Evolutionary conservation across 2,888 invertebrate genomes (phyloP).

Genomic region (Eretmocerus hayati): DNA sequence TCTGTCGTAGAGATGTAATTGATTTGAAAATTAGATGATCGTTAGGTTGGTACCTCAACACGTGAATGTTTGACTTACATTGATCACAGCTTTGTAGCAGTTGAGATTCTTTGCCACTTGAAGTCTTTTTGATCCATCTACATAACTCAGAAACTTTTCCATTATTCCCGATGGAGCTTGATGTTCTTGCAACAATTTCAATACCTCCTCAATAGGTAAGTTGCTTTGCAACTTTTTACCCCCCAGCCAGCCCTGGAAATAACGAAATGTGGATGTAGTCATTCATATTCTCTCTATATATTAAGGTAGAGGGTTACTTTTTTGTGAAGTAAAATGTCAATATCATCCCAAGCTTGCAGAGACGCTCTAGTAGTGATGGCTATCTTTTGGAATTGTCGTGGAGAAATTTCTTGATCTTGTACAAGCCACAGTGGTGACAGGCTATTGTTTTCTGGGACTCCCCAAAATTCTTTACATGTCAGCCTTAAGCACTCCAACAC

Average conservation of each 20-base stretch:
- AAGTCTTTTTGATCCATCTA: constrained; percentile 53
- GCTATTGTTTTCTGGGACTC: constrained; percentile 50
- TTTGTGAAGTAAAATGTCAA: constrained; percentile 56
- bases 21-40: neutral
- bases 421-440: constrained; percentile 53
- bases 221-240: constrained; percentile 46
- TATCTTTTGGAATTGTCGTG: constrained; percentile 65
- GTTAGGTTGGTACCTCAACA: neutral
- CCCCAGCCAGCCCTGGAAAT: constrained; percentile 47
- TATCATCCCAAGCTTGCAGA: constrained; percentile 56
- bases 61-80: constrained; percentile 41
- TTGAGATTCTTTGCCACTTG: constrained; percentile 58
- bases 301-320: constrained; percentile 46
- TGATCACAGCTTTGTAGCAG: constrained; percentile 61
- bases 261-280: constrained; percentile 1
- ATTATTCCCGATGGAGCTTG: constrained; percentile 47
- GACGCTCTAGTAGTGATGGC: constrained; percentile 58
- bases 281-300: neutral
- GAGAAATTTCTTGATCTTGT: constrained; percentile 50
- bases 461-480: constrained; percentile 52
- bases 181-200: constrained; percentile 43
- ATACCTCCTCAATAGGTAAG: constrained; percentile 47
- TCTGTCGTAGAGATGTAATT: constrained; percentile 29
- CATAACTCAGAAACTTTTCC: constrained; percentile 52
- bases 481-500: constrained; percentile 51